Base-by-base conservation (phyloP, 2,797 vertebrate genomes). In the Halcyon smyrnensis region DNA sequence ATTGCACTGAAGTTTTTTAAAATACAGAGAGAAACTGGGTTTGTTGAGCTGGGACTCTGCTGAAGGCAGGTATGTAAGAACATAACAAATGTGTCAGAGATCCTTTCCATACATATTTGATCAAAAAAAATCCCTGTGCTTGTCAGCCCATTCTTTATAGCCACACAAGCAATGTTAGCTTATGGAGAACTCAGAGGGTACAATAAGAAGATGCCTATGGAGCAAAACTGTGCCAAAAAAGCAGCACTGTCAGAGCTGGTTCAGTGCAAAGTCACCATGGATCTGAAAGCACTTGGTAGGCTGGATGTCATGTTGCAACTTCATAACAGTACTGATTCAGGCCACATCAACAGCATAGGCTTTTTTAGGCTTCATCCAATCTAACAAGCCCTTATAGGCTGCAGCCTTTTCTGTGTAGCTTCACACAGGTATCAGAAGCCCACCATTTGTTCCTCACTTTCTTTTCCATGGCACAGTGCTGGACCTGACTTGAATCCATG, bases 111-210 rank as follows among this genome's bases (percentile, higher is more conserved):
- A 34, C 4, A 12, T 28, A 41, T 69, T 92, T 54, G 46, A 36
- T 53, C 5, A 36, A 36, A 37, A 36, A 37, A 50, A 37, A 17
- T 8, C 48, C 64, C 59, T 6, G 15, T 62, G 59, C 20, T 43
- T 59, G 84, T 53, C 37, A 54, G 20, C 4, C 71, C 46, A 51
- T 12, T 71, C 30, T 53, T 77, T 13, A 15, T 2, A 41, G 39
- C 36, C 5, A 0, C 21, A 18, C 54, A 68, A 57, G 34, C 1
- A 2, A 25, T 60, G 28, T 30, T 54, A 56, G 48, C 0, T 3
- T 23, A 19, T 1, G 15, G n/a, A 56, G 51, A 34, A 37, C 46
- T 89, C 54, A 27, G 53, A 41, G 23, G 17, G 34, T 8, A 27
- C 37, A 30, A 11, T 39, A 11, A 46, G 53, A 30, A 37, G 21